Evolutionary conservation across 1,140 invertebrate genomes (phyloP).

Genomic region (Heliconius himera): DNA sequence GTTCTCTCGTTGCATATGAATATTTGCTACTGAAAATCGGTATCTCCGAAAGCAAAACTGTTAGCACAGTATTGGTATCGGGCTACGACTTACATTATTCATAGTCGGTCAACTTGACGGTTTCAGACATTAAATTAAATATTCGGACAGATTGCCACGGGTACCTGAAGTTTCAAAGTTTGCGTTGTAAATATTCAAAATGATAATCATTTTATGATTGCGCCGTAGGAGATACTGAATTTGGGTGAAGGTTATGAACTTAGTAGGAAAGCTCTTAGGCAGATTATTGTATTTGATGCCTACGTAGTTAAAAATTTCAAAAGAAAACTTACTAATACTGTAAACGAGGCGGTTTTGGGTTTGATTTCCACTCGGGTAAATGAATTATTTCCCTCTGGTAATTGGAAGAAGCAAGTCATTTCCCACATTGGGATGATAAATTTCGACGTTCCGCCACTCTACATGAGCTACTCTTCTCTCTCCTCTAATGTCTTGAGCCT

Average conservation of each 20-base stretch:
- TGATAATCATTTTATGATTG: constrained; percentile 13
- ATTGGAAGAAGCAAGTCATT: no score
- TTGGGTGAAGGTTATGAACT: not conserved
- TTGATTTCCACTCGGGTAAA: no score
- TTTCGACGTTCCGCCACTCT: no score
- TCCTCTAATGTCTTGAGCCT: no score
- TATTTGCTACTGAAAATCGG: constrained; percentile 14
- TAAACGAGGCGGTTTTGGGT: no score
- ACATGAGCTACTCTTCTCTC: no score
- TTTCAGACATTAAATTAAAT: constrained; percentile 33
- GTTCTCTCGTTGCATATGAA: constrained; percentile 3
- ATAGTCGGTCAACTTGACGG: constrained; percentile 26
- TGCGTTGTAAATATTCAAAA: constrained; percentile 11
- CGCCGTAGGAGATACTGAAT: not conserved
- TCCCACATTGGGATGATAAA: no score
- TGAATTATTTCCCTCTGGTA: not conserved
- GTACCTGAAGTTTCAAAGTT: constrained; percentile 8
- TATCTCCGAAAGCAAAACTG: constrained; percentile 20
- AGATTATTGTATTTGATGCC: no score
- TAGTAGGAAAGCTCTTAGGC: not conserved
- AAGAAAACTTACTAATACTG: no score
- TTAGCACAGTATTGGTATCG: constrained; percentile 21
- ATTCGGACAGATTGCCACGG: constrained; percentile 31
- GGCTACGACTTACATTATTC: constrained; percentile 33
- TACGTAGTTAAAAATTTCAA: no score